Conservation (phyloP, 2,888 invertebrate genomes). For the Lycocerus yunnanus region DNA sequence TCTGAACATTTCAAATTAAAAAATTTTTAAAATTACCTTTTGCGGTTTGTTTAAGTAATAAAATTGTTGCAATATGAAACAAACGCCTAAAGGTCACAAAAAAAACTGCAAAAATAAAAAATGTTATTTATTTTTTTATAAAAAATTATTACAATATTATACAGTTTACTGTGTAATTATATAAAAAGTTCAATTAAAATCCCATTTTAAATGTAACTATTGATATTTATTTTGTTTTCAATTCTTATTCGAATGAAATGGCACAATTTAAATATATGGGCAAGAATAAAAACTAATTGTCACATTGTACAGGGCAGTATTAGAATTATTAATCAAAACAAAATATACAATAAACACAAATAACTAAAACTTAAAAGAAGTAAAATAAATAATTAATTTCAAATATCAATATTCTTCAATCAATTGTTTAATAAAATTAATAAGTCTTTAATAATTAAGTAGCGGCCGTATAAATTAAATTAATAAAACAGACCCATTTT, state of each 20-base stretch:
- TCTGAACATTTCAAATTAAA: not conserved
- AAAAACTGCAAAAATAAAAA: not conserved
- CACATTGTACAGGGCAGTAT: conserved; percentile 4
- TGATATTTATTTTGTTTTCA: conserved; percentile 11
- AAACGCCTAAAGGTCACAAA: not conserved
- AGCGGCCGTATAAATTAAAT: conserved; percentile 11
- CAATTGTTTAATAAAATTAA: conserved; percentile 3
- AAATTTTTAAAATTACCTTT: not conserved
- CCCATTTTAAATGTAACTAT: conserved; percentile 18
- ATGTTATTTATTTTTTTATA: conserved; percentile 16
- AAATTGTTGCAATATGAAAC: not conserved
- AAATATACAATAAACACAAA: not conserved
- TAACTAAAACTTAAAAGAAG: not conserved
- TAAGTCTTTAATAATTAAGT: conserved; percentile 27
- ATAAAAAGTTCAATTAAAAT: conserved; percentile 18
- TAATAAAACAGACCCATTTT: not conserved
- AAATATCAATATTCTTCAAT: conserved; percentile 1
- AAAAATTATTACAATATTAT: conserved; percentile 27
- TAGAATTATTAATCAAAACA: not conserved
- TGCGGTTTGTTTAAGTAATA: not conserved
- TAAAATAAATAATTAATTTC: not conserved
- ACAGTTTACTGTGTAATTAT: conserved; percentile 11
- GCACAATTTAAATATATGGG: conserved; percentile 9
- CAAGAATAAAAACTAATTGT: conserved; percentile 4
- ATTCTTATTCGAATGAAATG: conserved; percentile 10